Conservation (phyloP, 1,140 invertebrate genomes). For the Drosophila sproati region DNA sequence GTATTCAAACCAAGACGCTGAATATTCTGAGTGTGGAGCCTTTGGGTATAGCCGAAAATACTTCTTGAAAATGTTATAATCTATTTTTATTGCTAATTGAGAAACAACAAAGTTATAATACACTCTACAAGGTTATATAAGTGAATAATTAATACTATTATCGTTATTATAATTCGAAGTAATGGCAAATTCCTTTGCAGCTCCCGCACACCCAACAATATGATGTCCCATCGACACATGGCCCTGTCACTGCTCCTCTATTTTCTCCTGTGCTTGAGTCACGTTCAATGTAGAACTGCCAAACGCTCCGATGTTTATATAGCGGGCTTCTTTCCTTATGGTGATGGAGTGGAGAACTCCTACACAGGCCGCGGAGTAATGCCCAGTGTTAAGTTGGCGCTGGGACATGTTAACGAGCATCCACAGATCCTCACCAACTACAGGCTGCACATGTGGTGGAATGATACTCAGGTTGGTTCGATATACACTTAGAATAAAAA, state of each 20-base stretch:
- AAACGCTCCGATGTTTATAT: conserved; percentile 91
- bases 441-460: conserved; percentile 96
- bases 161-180: no score
- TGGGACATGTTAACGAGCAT: conserved; percentile 96
- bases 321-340: conserved; percentile 95
- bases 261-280: conserved; percentile 13
- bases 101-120: no score
- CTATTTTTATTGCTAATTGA: no score
- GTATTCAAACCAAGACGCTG: no score
- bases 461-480: conserved; percentile 94
- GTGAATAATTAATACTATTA: no score
- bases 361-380: conserved; percentile 94
- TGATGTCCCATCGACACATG: conserved; percentile 48
- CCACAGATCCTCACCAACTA: conserved; percentile 93
- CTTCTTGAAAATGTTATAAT: no score
- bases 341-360: conserved; percentile 90
- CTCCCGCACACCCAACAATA: conserved; percentile 40
- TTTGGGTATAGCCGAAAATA: no score
- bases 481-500: neutral
- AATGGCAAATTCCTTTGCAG: conserved; percentile 25
- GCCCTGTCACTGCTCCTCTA: conserved; percentile 33
- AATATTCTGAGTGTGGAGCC: no score
- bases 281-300: conserved; percentile 51
- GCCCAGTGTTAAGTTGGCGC: conserved; percentile 95
- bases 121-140: no score